Conservation (phyloP, 2,797 vertebrate species). For the Enteromius paludinosus region DNA sequence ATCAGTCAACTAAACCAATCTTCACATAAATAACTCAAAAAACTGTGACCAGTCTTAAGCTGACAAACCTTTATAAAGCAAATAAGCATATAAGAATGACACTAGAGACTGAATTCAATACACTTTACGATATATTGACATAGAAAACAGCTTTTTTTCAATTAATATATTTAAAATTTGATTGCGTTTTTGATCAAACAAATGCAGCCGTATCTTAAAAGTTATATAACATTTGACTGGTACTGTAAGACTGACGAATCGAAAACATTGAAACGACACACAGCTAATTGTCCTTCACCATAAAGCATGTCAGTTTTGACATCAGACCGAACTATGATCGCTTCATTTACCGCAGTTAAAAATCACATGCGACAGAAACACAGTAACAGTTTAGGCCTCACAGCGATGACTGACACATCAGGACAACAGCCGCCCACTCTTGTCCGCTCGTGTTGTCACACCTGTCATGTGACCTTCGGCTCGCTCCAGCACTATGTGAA, state of each 20-base stretch:
- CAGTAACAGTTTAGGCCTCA: neutral
- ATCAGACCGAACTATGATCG: neutral
- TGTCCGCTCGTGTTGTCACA: conserved; percentile 3
- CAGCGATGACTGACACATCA: conserved; percentile 5
- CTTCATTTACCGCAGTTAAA: neutral
- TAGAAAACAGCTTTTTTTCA: neutral
- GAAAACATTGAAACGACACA: neutral
- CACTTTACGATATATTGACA: neutral
- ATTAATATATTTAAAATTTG: neutral
- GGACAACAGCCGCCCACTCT: conserved; percentile 18
- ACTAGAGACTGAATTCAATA: neutral
- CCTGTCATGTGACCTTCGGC: neutral
- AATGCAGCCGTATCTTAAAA: neutral
- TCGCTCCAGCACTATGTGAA: neutral
- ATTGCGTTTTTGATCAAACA: neutral
- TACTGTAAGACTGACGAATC: neutral
- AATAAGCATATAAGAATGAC: neutral
- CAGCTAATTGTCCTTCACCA: neutral
- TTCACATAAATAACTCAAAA: neutral
- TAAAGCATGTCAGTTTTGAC: neutral
- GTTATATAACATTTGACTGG: neutral
- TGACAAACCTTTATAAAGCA: neutral
- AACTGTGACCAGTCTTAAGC: too few species aligned
- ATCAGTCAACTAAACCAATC: neutral
- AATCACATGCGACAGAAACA: neutral